Conservation (phyloP, 2,113 vertebrate genomes). For the Lynx canadensis region DNA sequence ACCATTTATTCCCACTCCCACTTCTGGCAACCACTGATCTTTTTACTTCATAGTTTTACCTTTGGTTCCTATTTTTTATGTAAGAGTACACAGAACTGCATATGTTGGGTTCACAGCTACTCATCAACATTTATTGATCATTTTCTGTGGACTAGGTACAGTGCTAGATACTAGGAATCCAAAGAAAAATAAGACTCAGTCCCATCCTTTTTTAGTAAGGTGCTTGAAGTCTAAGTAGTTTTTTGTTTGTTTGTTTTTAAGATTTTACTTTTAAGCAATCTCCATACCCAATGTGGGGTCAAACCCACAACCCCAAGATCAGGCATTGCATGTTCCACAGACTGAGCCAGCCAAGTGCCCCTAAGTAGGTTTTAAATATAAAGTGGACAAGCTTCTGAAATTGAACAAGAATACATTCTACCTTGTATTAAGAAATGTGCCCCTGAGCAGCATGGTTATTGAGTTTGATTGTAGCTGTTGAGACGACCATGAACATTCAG, state of each 20-base stretch:
- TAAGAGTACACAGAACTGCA: background rate
- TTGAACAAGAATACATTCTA: background rate
- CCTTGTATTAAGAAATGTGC: slow-evolving; percentile 11
- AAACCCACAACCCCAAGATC: too few relatives aligned
- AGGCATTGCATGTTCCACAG: too few relatives aligned
- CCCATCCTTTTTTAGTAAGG: background rate
- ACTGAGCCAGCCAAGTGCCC: too few relatives aligned
- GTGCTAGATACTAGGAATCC: background rate
- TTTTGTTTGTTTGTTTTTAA: too few relatives aligned
- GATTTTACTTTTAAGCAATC: too few relatives aligned
- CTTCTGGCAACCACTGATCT: background rate
- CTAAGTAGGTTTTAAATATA: slow-evolving; percentile 23
- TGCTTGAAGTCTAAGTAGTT: background rate
- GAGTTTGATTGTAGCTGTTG: background rate
- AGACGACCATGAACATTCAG: background rate
- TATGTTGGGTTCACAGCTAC: background rate
- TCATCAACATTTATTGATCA: background rate
- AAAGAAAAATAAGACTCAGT: slow-evolving; percentile 9
- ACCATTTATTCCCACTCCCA: background rate
- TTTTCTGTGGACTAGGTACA: background rate
- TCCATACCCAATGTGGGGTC: too few relatives aligned
- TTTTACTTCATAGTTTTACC: background rate
- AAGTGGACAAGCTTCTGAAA: slow-evolving; percentile 41
- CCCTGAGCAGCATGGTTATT: background rate
- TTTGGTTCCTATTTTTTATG: slow-evolving; percentile 22